Conservation (phyloP, 2,888 invertebrate species). For the Corbicula japonica region DNA sequence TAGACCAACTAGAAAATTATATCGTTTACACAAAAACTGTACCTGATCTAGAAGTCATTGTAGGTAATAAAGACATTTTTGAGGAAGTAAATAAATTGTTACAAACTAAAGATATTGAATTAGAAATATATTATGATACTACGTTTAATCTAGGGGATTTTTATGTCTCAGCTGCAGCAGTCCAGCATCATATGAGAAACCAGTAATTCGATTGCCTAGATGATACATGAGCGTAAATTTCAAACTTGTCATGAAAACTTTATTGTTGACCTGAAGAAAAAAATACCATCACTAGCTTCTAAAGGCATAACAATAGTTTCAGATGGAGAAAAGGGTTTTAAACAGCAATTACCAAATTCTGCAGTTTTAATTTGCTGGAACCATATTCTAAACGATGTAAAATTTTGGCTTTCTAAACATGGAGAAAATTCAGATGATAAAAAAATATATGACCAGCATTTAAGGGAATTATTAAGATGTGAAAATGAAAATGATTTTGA, state of each 20-base stretch:
- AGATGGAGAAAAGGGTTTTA: conserved; percentile 46
- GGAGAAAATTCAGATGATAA: conserved; percentile 42
- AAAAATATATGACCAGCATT: conserved; percentile 32
- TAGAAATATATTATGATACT: conserved; percentile 9
- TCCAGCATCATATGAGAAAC: conserved; percentile 1
- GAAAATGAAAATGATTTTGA: conserved; percentile 19
- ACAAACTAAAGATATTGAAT: conserved; percentile 3
- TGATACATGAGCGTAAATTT: conserved; percentile 52
- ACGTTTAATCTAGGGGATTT: neutral
- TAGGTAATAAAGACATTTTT: no score
- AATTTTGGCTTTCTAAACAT: conserved; percentile 44
- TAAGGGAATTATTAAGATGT: conserved; percentile 20
- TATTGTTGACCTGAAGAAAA: conserved; percentile 21
- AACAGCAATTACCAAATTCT: conserved; percentile 16
- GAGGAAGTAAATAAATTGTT: conserved; percentile 6
- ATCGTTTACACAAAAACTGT: no score
- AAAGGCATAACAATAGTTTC: conserved; percentile 32
- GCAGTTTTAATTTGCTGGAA: conserved; percentile 47
- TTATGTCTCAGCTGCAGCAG: neutral
- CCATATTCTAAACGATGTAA: conserved; percentile 48
- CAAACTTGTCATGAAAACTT: conserved; percentile 50
- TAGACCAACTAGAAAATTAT: no score
- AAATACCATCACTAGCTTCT: conserved; percentile 34
- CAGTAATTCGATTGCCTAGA: conserved; percentile 18
- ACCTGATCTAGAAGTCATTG: no score